Conservation (phyloP, 2,797 vertebrate species). For the Columba guinea region DNA sequence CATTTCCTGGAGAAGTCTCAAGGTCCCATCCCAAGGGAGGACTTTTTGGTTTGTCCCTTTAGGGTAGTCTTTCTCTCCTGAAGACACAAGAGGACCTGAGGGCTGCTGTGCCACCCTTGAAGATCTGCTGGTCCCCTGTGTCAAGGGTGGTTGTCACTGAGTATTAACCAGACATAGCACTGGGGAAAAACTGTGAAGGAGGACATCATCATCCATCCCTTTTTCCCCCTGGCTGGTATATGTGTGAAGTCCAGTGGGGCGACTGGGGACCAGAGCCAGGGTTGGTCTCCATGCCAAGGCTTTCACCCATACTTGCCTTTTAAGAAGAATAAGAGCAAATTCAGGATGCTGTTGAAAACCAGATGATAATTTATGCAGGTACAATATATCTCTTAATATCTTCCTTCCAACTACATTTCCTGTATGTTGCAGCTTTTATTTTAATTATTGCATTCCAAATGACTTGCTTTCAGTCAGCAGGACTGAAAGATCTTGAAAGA, state of each 20-base stretch:
- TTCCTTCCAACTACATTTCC: slow-evolving; percentile 45
- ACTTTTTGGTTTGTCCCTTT: background rate
- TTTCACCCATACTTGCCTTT: background rate
- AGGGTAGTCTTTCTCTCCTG: background rate
- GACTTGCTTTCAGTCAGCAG: slow-evolving; percentile 64
- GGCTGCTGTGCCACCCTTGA: background rate
- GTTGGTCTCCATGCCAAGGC: background rate
- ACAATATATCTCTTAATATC: slow-evolving; percentile 28
- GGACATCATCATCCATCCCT: background rate
- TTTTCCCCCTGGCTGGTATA: background rate
- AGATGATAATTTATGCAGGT: slow-evolving; percentile 55
- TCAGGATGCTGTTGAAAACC: background rate
- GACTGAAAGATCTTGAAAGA: slow-evolving; percentile 69
- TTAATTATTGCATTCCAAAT: slow-evolving; percentile 68
- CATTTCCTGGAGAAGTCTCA: background rate
- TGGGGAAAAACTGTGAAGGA: background rate
- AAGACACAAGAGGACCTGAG: background rate
- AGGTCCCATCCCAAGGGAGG: background rate
- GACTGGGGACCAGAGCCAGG: background rate
- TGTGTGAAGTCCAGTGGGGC: background rate
- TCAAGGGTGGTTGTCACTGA: background rate
- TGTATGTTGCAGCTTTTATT: slow-evolving; percentile 66
- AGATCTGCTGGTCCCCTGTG: background rate
- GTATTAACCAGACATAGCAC: background rate
- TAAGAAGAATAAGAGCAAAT: background rate